Evolutionary conservation across 2,113 vertebrate genomes (phyloP), one percentile per base, ranked within the genome.

Genomic region (Heterotilapia buettikoferi): DNA sequence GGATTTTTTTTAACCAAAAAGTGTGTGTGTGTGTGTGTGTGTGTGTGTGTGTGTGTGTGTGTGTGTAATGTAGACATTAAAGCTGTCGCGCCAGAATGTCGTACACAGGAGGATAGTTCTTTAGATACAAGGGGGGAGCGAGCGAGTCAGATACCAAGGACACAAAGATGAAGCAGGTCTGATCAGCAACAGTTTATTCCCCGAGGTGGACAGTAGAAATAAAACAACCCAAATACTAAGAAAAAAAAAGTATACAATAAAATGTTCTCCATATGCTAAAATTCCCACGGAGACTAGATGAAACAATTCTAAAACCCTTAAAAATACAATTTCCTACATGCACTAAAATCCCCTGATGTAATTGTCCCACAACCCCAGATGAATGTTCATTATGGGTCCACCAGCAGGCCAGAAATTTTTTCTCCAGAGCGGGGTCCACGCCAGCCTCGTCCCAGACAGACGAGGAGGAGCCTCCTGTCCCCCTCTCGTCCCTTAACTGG

Each of bases 281-380:
- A 61, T 61, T 33, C 29, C 57, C 57, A 33, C 16, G 0, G 57
- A 33, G 29, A 61, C 57, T 61, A 61, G 29, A 33, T 10, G 33
- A 61, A 61, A 61, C 16, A 33, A 1, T 33, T 61, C 16, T 33
- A 61, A 61, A 61, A 61, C 9, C 29, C 16, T 0, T 61, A 61
- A 61, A 19, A 61, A 33, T 3, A 31, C 3, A 0, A 1, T 9
- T 31, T 61, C 19, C 10, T 61, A 61, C 29, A 33, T 61, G 57
- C 16, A 33, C 29, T 33, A 61, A 61, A 61, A 61, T 61, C 16
- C 29, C 8, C 57, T 61, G 57, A 33, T 61, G 29, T 33, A 61
- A 61, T 19, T 61, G 57, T 61, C 29, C 29, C 8, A 6, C 57
- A 61, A 61, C 9, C 29, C 16, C 14, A 59, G 57, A 61, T 33